Evolutionary conservation across 2,888 invertebrate genomes (phyloP).

Genomic region (Lasioglossum leucozonium): DNA sequence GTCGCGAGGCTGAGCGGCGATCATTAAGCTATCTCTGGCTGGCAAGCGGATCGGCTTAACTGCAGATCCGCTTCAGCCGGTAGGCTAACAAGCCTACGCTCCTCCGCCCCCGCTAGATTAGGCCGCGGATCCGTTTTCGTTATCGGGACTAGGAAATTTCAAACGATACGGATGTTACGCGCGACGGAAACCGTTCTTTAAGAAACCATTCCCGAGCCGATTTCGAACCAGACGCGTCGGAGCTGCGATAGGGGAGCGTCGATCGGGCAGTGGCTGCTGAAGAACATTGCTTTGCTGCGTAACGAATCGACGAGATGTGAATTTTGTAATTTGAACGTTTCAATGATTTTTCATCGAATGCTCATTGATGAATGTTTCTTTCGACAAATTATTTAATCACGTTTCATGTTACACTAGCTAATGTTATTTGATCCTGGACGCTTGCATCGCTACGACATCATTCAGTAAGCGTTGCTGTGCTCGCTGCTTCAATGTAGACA

Average conservation of each 20-base stretch:
- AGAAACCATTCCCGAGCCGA: neutral
- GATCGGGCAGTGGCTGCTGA: neutral
- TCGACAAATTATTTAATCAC: neutral
- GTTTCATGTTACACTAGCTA: neutral
- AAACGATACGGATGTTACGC: constrained; percentile 47
- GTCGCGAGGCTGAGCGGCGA: constrained; percentile 3
- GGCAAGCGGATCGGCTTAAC: constrained; percentile 43
- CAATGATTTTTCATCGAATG: neutral
- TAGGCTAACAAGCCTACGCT: constrained; percentile 18
- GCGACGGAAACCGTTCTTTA: neutral
- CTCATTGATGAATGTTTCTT: too few relatives aligned
- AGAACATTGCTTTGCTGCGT: neutral
- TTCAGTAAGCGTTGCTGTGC: neutral
- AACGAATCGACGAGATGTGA: neutral
- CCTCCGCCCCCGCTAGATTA: constrained; percentile 46
- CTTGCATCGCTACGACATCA: neutral
- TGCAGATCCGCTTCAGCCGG: constrained; percentile 18
- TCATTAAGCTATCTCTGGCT: constrained; percentile 40
- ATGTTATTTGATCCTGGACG: neutral
- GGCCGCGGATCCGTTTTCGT: constrained; percentile 26
- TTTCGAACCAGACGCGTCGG: neutral
- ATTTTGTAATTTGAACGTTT: neutral
- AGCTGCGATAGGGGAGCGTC: neutral
- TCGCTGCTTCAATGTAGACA: neutral
- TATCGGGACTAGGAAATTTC: constrained; percentile 31